Conservation (phyloP, 2,888 invertebrate genomes). For the Parthenolecanium corni region DNA sequence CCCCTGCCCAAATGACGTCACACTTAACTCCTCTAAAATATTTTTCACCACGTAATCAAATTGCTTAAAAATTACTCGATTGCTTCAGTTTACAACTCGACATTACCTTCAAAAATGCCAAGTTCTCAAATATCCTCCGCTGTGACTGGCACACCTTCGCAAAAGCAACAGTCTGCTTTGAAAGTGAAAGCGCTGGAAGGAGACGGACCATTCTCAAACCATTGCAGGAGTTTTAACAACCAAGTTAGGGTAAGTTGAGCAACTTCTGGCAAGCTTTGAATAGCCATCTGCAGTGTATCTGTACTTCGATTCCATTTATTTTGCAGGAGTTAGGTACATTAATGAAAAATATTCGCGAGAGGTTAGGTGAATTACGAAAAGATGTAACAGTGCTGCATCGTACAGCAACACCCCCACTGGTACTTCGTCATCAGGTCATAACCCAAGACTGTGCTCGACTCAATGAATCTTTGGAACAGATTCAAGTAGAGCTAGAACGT, state of each 20-base stretch:
- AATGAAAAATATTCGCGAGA: slow-evolving; percentile 49
- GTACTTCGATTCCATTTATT: not conserved
- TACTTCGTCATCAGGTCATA: slow-evolving; percentile 34
- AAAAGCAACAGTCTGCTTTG: slow-evolving; percentile 35
- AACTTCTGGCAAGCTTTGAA: no score
- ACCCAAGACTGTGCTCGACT: slow-evolving; percentile 46
- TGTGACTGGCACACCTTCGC: slow-evolving; percentile 32
- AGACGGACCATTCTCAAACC: slow-evolving; percentile 50
- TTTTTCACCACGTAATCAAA: no score
- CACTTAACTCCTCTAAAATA: no score
- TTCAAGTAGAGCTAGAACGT: slow-evolving; percentile 50
- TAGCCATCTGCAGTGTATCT: no score
- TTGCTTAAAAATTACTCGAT: no score
- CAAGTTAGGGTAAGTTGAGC: slow-evolving; percentile 35
- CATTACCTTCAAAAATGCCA: not conserved
- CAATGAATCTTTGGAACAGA: slow-evolving; percentile 50
- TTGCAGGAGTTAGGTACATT: slow-evolving; percentile 50
- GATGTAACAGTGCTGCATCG: slow-evolving; percentile 55
- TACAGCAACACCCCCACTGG: slow-evolving; percentile 42
- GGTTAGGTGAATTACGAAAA: slow-evolving; percentile 55
- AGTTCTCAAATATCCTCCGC: slow-evolving; percentile 9
- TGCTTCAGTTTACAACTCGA: slow-evolving; percentile 15
- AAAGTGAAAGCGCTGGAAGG: slow-evolving; percentile 42
- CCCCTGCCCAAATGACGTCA: no score
- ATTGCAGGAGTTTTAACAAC: slow-evolving; percentile 43